Evolutionary conservation across 2,888 invertebrate species (phyloP).

Genomic region (Asteroscopus sphinx): DNA sequence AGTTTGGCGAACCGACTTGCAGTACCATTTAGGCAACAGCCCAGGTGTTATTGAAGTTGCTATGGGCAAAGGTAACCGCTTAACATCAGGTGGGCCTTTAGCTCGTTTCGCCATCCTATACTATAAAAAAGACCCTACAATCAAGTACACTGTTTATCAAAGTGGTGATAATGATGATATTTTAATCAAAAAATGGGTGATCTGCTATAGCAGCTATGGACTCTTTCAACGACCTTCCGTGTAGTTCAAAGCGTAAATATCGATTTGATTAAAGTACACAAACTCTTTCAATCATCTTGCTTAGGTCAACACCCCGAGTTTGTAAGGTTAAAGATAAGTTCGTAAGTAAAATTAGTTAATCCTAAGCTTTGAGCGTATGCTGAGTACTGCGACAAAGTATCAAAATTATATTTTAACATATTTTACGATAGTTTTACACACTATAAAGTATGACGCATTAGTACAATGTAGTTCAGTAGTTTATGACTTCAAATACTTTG

Average conservation of each 20-base stretch:
- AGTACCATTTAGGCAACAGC: too few species aligned
- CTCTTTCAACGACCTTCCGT: neutral
- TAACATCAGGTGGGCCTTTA: too few species aligned
- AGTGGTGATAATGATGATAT: too few species aligned
- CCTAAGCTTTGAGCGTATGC: slow-evolving; percentile 24
- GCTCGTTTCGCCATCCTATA: too few species aligned
- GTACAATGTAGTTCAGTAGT: slow-evolving; percentile 31
- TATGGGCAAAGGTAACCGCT: too few species aligned
- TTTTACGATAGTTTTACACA: slow-evolving; percentile 34
- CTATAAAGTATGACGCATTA: slow-evolving; percentile 43
- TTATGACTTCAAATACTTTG: slow-evolving; percentile 33
- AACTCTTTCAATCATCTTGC: slow-evolving; percentile 5
- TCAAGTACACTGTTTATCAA: too few species aligned
- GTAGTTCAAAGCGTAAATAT: neutral
- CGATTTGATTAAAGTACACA: slow-evolving; percentile 1
- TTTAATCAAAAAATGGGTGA: too few species aligned
- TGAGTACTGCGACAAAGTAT: slow-evolving; percentile 31
- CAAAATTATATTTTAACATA: slow-evolving; percentile 43
- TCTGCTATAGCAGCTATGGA: too few species aligned
- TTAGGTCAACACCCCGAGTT: slow-evolving; percentile 9
- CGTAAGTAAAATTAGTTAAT: slow-evolving; percentile 29
- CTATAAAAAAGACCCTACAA: too few species aligned
- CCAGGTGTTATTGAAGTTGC: too few species aligned
- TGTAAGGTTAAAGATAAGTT: slow-evolving; percentile 9
- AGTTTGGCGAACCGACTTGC: too few species aligned